Evolutionary conservation across 2,113 vertebrate species (phyloP), one percentile per base, ranked within the genome.

Genomic region (Hemicordylus capensis): DNA sequence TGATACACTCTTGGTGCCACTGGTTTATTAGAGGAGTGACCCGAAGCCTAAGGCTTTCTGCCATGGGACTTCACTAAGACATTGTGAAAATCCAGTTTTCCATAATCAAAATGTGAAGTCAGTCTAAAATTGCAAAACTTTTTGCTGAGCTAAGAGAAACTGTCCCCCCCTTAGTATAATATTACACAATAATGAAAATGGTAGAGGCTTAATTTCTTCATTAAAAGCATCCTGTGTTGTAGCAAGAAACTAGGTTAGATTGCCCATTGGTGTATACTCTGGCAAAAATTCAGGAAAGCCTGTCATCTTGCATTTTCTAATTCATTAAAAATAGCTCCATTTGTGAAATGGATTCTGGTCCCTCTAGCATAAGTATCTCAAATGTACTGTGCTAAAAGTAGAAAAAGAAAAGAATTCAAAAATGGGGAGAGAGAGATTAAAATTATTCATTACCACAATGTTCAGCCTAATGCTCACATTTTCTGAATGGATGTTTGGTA

Each of bases 221-320:
- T 87, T 77, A 87, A 89, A 92, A 89, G 82, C 44, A 59, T 61
- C 76, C 74, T 67, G 84, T 86, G 87, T 88, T 91, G 66, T 89
- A 85, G 88, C 70, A 92, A 90, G 84, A 77, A 91, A 88, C 61
- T 87, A 80, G 74, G 26, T 81, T 76, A 76, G 1, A 84, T 12
- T 28, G 44, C 56, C 44, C 85, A 85, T 48, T 88, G 88, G 84
- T 89, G 61, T 88, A 31, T 77, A 70, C 44, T 44, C 85, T 82
- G 87, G 93, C 79, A 56, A 12, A 51, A 31, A 28, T 39, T 69
- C 64, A 81, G 76, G 59, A 19, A 34, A 74, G 91, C 24, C 24
- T 89, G 73, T 91, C 54, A 22, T 85, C 0, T 89, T 67, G 19
- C 64, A 34, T 59, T 75, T 39, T 58, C 88, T 39, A 11, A 44